These are phyloP conservation scores for Atta cephalotes DNA, from an alignment of 1,140 invertebrate genomes.

Conservation along the genomic window DNA sequence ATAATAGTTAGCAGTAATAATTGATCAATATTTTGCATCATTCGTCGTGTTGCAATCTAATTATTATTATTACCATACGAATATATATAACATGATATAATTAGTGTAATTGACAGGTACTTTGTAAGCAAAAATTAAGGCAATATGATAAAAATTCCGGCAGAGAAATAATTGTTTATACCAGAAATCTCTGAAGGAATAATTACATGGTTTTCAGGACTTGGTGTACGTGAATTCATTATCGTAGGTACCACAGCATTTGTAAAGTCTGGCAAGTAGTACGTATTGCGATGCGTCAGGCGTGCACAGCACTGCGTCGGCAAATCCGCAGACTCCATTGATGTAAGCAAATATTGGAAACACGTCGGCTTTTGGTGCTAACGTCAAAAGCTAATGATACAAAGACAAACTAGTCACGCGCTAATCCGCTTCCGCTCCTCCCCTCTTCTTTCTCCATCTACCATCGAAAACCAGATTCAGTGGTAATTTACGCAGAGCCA, in stretches of 20 bases:
- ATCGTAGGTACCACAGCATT: neutral
- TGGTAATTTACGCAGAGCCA: conserved; percentile 46
- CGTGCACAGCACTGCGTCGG: conserved; percentile 13
- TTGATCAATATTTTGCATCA: conserved; percentile 1
- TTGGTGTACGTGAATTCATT: conserved; percentile 16
- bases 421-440: conserved; percentile 34
- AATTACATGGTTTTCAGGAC: neutral
- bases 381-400: conserved; percentile 82
- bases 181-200: neutral
- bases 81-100: conserved; percentile 7
- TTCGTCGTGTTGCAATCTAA: neutral
- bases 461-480: neutral
- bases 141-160: neutral
- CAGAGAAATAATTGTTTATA: neutral
- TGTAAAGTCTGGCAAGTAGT: conserved; percentile 18
- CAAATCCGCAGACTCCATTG: conserved; percentile 65
- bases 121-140: neutral
- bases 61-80: neutral
- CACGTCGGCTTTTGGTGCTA: conserved; percentile 59
- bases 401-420: conserved; percentile 78
- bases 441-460: neutral
- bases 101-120: neutral
- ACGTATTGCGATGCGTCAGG: conserved; percentile 18
- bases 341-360: conserved; percentile 75
- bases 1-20: neutral